Evolutionary conservation across 2,888 invertebrate species (phyloP).

Genomic region (Disparrhopalites patrizii): DNA sequence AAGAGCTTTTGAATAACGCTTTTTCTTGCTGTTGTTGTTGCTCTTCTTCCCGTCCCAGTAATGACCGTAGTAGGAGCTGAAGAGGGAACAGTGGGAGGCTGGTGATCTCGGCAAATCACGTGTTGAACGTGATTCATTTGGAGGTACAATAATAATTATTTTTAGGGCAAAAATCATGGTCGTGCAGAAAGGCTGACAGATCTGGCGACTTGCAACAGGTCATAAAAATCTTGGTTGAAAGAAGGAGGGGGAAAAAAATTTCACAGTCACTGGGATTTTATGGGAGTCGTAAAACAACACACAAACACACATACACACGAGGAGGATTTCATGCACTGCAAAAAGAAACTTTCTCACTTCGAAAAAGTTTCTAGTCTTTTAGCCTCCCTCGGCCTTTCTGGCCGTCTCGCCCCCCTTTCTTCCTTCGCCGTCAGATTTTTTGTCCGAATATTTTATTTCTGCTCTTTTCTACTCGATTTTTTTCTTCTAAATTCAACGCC

Average conservation of each 20-base stretch:
- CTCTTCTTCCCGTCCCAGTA: too few species aligned
- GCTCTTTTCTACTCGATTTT: neutral
- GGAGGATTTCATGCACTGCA: too few species aligned
- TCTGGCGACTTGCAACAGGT: conserved; percentile 8
- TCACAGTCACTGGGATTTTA: conserved; percentile 21
- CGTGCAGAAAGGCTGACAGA: conserved; percentile 2
- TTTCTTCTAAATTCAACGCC: neutral
- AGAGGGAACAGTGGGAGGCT: neutral
- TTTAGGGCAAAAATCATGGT: conserved; percentile 6
- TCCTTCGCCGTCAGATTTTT: too few species aligned
- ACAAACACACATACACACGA: conserved; percentile 2
- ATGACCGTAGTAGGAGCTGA: neutral
- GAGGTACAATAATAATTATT: conserved; percentile 6
- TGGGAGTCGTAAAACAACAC: conserved; percentile 21
- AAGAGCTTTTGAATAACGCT: too few species aligned
- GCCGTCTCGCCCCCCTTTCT: neutral
- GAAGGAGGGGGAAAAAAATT: too few species aligned
- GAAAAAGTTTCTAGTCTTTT: neutral
- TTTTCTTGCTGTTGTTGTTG: too few species aligned
- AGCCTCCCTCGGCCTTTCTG: neutral
- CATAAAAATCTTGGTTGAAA: conserved; percentile 23
- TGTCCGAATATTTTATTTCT: too few species aligned
- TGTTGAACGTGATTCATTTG: neutral
- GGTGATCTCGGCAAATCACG: conserved; percentile 6
- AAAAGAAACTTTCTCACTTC: too few species aligned